Base-by-base conservation (phyloP, 1,140 invertebrate genomes). In the Zaprionus vittiger region DNA sequence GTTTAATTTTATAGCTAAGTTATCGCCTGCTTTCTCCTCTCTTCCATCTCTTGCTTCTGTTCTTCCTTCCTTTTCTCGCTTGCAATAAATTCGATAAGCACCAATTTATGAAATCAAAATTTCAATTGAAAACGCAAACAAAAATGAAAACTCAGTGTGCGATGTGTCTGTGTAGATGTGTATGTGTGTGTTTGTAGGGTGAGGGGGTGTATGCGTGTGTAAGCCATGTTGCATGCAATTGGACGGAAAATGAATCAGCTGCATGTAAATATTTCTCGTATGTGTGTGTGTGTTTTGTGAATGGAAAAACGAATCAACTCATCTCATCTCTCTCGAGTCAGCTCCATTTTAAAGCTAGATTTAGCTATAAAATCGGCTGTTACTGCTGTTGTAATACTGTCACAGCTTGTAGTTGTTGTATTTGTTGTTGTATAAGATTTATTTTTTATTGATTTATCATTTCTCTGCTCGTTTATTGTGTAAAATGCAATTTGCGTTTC, bases 81-180 rank as follows among this genome's bases (percentile, higher is more conserved):
- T 79, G 86, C 85, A 90, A 90, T 90, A 90, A 90, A 90, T 90
- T 90, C 85, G 85, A 90, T 91, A 90, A 90, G 85, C 85, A 90
- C 85, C 85, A 90, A 90, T 90, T 90, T 60, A 89, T 89, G 63
- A 89, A 80, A 81, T 52, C 37, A 70, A 41, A 72, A 64, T 66
- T 70, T 55, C 7, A 57, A 74, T 56, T 49, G 9, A 77, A 76
- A 73, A 44, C 17, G 22, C 20, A 24, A 37, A 62, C 26, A 64
- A 44, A 28, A 38, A 17, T 47, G 7, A 64, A 63, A 73, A 71
- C 17, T 63, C 34, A 69, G 34, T 52, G 34, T 73, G 62, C 24
- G 24, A 38, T 44, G 14, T n/a, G 3, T 59, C 11, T 57, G 54
- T 38, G 49, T 17, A 24, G 24, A 26, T 26, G 24, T 26, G 24